Conservation (phyloP, 2,797 vertebrate species). For the Dendrocincla tyrannina region DNA sequence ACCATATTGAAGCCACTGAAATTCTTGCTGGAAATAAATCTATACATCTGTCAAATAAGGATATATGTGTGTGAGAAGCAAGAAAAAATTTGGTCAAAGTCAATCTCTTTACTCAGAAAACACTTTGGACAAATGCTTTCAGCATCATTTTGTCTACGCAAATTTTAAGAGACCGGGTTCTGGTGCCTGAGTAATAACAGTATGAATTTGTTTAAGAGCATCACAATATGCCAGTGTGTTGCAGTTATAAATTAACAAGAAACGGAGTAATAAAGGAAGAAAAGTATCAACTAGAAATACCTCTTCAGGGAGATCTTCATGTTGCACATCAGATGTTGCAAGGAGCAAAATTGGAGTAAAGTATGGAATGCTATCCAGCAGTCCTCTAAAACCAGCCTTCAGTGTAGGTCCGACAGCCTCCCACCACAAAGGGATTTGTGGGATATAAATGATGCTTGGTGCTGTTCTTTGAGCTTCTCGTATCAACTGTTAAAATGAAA, state of each 20-base stretch:
- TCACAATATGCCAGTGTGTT: background rate
- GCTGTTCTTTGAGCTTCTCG: slow-evolving; percentile 90
- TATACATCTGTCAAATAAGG: background rate
- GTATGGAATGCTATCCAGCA: slow-evolving; percentile 87
- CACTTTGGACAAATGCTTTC: background rate
- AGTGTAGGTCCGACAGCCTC: slow-evolving; percentile 85
- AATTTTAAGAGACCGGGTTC: background rate
- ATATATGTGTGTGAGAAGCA: background rate
- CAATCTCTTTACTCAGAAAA: background rate
- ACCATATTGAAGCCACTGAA: background rate
- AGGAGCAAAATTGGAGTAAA: slow-evolving; percentile 92
- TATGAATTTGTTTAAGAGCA: background rate
- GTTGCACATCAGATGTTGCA: slow-evolving; percentile 85
- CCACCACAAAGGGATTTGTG: slow-evolving; percentile 93
- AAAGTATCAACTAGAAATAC: slow-evolving; percentile 67
- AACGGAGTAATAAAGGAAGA: background rate
- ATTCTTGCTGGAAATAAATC: background rate
- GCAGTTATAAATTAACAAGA: background rate
- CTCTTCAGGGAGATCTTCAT: slow-evolving; percentile 83
- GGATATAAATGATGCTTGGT: slow-evolving; percentile 92
- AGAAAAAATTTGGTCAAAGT: background rate
- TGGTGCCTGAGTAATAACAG: background rate
- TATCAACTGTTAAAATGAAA: slow-evolving; percentile 81
- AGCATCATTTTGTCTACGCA: background rate
- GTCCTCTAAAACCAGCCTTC: slow-evolving; percentile 87